phyloP scores from a whole-genome alignment of 1,140 invertebrate species.

The Subanguina moxae region DNA sequence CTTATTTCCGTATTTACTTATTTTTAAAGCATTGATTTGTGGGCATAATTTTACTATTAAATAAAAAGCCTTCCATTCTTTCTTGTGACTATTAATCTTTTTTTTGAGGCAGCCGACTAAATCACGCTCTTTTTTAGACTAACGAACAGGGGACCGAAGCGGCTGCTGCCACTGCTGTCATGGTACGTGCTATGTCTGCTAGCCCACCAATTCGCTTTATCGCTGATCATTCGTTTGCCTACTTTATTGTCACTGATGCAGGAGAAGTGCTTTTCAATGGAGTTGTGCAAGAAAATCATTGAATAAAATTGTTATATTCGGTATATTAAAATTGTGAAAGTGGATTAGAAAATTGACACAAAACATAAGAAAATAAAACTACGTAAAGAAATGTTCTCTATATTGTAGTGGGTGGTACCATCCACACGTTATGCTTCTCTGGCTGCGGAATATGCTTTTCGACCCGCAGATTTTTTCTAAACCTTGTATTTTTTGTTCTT shows the following conservation, averaged over 20 bases:
- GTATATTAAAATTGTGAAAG: no score
- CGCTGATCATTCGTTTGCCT: constrained; percentile 26
- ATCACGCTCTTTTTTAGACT: constrained; percentile 38
- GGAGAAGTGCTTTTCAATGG: constrained; percentile 25
- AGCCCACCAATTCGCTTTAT: not conserved
- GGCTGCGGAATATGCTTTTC: no score
- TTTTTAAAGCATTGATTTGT: not conserved
- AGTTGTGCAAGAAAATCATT: not conserved
- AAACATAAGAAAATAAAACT: no score
- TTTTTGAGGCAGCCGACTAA: not conserved
- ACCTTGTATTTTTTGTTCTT: no score
- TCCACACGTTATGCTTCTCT: no score
- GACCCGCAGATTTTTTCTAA: no score
- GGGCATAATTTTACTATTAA: not conserved
- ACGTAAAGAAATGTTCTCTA: no score
- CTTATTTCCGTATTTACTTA: not conserved
- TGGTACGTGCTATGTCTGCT: constrained; percentile 18
- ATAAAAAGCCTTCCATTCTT: not conserved
- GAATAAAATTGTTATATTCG: not conserved
- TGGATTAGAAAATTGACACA: no score
- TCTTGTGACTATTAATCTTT: not conserved
- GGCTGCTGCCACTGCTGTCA: constrained; percentile 59
- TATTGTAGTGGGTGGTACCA: no score
- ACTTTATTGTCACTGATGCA: constrained; percentile 1
- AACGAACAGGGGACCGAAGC: constrained; percentile 62